A percentile compares a stretch with the other conserved stretches of the same genome.
Conservation (phyloP, 2,113 vertebrate genomes). For the Sinocyclocheilus grahami region DNA sequence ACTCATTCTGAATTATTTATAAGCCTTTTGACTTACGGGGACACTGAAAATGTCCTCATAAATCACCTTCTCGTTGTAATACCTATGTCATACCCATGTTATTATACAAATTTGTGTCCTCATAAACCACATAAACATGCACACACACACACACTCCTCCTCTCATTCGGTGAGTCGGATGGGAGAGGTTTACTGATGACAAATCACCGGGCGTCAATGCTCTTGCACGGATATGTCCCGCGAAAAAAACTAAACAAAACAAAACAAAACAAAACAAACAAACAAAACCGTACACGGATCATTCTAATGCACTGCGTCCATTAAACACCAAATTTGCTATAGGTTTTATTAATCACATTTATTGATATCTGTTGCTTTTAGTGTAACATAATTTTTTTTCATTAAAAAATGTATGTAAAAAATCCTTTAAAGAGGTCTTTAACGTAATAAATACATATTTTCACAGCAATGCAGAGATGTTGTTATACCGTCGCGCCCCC, state of each 20-base stretch:
- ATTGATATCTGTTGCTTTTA: no score
- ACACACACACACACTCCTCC: no score
- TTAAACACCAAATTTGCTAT: background rate
- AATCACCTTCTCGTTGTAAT: no score
- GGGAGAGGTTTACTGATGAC: slow-evolving; percentile 7
- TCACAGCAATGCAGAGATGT: no score
- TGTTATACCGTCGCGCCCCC: background rate
- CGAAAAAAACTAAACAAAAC: background rate
- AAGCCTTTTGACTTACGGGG: no score
- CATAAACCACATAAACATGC: no score
- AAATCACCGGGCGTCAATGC: background rate
- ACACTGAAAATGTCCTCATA: no score
- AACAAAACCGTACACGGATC: background rate
- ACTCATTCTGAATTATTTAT: no score
- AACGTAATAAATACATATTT: background rate
- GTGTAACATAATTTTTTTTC: background rate
- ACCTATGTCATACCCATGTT: no score
- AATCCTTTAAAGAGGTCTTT: background rate
- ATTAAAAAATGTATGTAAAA: background rate
- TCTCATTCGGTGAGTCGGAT: background rate
- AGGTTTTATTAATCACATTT: no score
- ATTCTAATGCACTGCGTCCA: background rate
- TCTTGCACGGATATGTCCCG: background rate
- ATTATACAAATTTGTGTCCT: no score
- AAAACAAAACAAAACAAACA: background rate